Evolutionary conservation across 2,797 vertebrate species (phyloP).

Genomic region (Poecilia velifera): DNA sequence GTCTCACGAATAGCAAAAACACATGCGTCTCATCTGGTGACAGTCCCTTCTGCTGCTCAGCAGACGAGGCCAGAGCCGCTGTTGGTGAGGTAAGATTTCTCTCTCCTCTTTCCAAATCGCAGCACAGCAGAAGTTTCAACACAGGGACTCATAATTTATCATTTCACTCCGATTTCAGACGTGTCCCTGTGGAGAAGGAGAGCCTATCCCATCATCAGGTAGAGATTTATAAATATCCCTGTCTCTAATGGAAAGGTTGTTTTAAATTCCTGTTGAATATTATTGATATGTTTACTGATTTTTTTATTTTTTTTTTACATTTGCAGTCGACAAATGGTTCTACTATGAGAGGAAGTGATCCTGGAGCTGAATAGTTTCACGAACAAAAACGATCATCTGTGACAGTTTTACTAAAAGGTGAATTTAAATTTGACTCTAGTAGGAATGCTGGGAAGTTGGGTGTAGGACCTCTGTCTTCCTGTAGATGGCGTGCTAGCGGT

Average conservation of each 20-base stretch:
- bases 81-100: constrained; percentile 84
- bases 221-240: constrained; percentile 13
- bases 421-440: constrained; percentile 21
- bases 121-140: constrained; percentile 7
- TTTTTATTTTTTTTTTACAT: constrained; percentile 15
- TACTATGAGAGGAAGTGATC: constrained; percentile 86
- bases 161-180: constrained; percentile 77
- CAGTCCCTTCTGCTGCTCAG: constrained; percentile 86
- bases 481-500: constrained; percentile 16
- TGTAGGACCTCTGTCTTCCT: constrained; percentile 6
- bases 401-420: constrained; percentile 38
- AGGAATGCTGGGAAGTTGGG: constrained; percentile 10
- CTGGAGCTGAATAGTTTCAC: constrained; percentile 30
- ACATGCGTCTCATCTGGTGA: constrained; percentile 79
- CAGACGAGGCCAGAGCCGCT: constrained; percentile 84
- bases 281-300: not conserved
- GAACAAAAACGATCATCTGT: constrained; percentile 38
- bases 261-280: constrained; percentile 8
- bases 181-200: constrained; percentile 81
- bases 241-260: not conserved
- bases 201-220: constrained; percentile 87
- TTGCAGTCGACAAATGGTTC: constrained; percentile 92
- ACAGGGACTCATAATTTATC: not conserved
- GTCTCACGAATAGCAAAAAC: constrained; percentile 84
- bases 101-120: not conserved